Percentiles rank a stretch among this genome's conserved stretches.
These are phyloP conservation scores for Gobio gobio DNA, from an alignment of 2,113 vertebrate genomes.

Conservation along the genomic window DNA sequence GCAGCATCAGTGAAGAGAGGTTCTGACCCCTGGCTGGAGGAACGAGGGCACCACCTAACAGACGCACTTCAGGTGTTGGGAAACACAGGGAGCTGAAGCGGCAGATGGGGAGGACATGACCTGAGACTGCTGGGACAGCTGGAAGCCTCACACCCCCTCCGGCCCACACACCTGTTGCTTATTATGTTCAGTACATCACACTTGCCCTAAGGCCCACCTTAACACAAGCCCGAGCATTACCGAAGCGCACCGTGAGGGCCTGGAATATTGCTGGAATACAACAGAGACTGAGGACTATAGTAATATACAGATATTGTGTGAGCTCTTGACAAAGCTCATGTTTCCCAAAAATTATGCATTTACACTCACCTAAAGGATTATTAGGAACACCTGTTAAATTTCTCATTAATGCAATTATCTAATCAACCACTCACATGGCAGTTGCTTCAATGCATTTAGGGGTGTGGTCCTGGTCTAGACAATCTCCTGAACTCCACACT, in stretches of 20 bases:
- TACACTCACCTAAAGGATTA: too few relatives aligned
- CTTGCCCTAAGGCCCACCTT: conserved; percentile 51
- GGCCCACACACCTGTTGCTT: conserved; percentile 77
- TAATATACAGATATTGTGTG: neutral
- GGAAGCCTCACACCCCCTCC: conserved; percentile 62
- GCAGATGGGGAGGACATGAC: conserved; percentile 73
- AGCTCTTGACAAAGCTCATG: neutral
- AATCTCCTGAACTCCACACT: too few relatives aligned
- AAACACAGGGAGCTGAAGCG: conserved; percentile 56
- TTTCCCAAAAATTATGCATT: neutral
- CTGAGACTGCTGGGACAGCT: conserved; percentile 70
- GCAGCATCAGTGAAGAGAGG: conserved; percentile 6
- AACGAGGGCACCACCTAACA: conserved; percentile 37
- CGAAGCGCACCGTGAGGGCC: neutral
- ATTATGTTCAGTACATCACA: conserved; percentile 72
- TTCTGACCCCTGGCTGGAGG: conserved; percentile 69
- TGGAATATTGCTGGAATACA: neutral
- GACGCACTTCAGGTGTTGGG: conserved; percentile 59
- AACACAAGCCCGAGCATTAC: conserved; percentile 34
- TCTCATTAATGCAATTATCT: too few relatives aligned
- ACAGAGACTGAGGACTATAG: neutral
- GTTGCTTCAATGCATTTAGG: too few relatives aligned
- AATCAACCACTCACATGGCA: too few relatives aligned
- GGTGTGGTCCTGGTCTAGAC: too few relatives aligned
- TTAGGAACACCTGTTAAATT: too few relatives aligned